Conservation (phyloP, 1,140 invertebrate species). For the Planococcus citri region DNA sequence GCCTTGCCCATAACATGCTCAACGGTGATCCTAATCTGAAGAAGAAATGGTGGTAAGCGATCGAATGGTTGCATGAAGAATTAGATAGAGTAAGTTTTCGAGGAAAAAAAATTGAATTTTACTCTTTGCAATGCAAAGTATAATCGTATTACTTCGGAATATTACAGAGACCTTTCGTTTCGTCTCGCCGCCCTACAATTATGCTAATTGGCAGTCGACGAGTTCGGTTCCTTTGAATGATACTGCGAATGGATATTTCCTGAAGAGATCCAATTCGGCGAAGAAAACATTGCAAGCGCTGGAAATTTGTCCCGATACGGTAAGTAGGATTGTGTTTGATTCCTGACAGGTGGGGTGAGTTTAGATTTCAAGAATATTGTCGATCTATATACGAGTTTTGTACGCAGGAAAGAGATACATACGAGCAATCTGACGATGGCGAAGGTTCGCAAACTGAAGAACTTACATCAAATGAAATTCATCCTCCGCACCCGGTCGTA, state of each 20-base stretch:
- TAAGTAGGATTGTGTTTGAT: slow-evolving; percentile 32
- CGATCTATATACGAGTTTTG: neutral
- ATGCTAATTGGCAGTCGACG: neutral
- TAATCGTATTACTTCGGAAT: too few relatives aligned
- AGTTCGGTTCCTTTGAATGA: slow-evolving; percentile 65
- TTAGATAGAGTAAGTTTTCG: slow-evolving; percentile 53
- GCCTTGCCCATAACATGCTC: slow-evolving; percentile 57
- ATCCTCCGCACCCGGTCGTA: neutral
- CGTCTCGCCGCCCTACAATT: neutral
- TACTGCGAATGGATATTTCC: slow-evolving; percentile 84
- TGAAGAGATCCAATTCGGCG: slow-evolving; percentile 87
- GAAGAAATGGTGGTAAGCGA: slow-evolving; percentile 73
- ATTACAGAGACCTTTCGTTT: slow-evolving; percentile 13
- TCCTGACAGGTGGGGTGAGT: too few relatives aligned
- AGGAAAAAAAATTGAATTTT: neutral
- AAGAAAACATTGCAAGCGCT: slow-evolving; percentile 73
- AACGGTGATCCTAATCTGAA: slow-evolving; percentile 62
- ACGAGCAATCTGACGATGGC: slow-evolving; percentile 20
- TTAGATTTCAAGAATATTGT: neutral
- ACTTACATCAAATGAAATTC: neutral
- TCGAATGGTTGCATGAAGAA: slow-evolving; percentile 91
- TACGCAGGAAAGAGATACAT: slow-evolving; percentile 1
- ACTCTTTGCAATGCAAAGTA: neutral
- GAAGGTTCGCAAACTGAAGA: slow-evolving; percentile 19
- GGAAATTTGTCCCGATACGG: slow-evolving; percentile 68